Base-by-base conservation (phyloP, 1,140 invertebrate species). In the Megathymus violae region DNA sequence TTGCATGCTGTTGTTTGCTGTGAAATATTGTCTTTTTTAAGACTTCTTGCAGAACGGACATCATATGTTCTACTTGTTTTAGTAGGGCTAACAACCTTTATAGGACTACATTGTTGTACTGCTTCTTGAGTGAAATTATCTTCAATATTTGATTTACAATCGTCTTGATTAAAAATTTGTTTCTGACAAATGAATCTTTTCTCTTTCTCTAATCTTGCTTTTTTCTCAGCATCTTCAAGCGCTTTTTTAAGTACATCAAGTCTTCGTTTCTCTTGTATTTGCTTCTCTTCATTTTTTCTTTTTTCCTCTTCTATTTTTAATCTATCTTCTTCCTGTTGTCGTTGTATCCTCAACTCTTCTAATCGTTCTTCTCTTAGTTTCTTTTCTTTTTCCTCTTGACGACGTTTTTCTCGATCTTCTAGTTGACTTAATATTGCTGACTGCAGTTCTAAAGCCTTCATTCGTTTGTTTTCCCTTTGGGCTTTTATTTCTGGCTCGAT, bases 371-470 rank as follows among this genome's bases (percentile, higher is more conserved):
- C 95, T 70, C 82, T 86, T 48, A 93, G 69, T 51, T 91, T 86
- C 50, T 82, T 91, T 73, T 94, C 93, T 38, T 91, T 92, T 77
- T 96, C 95, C 76, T 95, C 94, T 74, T 92, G 93, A 6, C 93
- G 91, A 31, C 91, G 89, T 69, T 91, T 92, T 71, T 96, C 94
- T 47, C 93, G 92, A 76, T 95, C 95, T 80, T 95, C 94, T 27
- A 96, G 85, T 74, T 96, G 95, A 76, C 93, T 92, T 63, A 94
- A 92, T 64, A 96, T 95, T 7, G 94, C 95, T 36, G 93, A 93
- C 78, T 96, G 95, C 52, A 95, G 91, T 76, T 95, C 94, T 64
- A 95, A 71, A 9, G 95, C 95, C 81, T 95, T 94, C 58, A 95
- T 93, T 36, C 95, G 88, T 78, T 93, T 94, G 54, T 89, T 89